These are phyloP conservation scores for Tanypteryx hageni DNA, from an alignment of 2,888 invertebrate genomes.

Conservation along the genomic window DNA sequence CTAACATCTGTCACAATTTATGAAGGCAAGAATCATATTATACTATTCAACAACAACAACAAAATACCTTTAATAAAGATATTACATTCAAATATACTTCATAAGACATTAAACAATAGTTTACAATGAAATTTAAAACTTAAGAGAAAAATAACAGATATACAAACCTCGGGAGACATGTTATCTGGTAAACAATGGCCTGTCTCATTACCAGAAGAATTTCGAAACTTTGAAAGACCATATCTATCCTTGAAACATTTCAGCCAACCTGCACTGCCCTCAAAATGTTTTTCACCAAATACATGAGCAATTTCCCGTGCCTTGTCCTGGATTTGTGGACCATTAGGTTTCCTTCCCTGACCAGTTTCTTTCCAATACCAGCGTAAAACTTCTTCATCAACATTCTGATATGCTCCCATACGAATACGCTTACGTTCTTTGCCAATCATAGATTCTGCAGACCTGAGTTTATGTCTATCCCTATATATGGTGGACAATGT, in stretches of 20 bases:
- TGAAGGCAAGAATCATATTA: no score
- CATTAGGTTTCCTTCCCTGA: background rate
- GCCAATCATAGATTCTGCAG: background rate
- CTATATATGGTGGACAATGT: constrained; percentile 6
- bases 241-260: constrained; percentile 29
- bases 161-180: background rate
- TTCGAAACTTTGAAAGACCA: background rate
- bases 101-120: no score
- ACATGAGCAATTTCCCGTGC: constrained; percentile 29
- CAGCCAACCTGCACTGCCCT: constrained; percentile 33
- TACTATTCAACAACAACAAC: no score
- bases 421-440: background rate
- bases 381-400: constrained; percentile 23
- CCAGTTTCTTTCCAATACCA: constrained; percentile 25
- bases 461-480: constrained; percentile 23
- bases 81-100: no score
- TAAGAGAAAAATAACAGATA: background rate
- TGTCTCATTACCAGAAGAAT: constrained; percentile 2
- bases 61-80: no score
- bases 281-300: constrained; percentile 38
- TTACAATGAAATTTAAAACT: no score
- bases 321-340: constrained; percentile 19
- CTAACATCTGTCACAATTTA: no score
- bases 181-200: background rate
- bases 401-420: constrained; percentile 24